Conservation (phyloP, 2,797 vertebrate species). For the Diplodus sargus region DNA sequence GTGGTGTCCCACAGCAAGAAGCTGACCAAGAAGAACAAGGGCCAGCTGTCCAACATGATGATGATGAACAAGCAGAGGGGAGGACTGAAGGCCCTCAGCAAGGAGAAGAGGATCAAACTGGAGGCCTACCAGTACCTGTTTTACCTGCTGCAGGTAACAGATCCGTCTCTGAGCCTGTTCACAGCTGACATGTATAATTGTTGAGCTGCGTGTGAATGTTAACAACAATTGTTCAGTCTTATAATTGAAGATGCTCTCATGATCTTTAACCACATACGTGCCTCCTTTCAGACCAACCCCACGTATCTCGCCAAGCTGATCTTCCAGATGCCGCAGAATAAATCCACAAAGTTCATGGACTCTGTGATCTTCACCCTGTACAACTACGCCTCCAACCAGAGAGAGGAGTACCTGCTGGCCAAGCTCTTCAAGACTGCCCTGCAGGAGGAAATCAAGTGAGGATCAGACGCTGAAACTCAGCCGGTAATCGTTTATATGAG, state of each 20-base stretch:
- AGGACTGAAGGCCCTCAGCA: constrained; percentile 96
- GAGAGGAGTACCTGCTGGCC: constrained; percentile 95
- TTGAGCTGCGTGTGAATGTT: too few species aligned
- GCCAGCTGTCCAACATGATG: constrained; percentile 97
- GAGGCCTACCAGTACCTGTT: constrained; percentile 98
- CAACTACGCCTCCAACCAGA: constrained; percentile 98
- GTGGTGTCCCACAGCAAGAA: constrained; percentile 99
- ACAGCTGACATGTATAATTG: too few species aligned
- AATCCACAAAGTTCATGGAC: constrained; percentile 99
- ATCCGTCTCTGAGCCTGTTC: not conserved
- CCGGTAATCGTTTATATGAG: fast-evolving
- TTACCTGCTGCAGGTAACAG: constrained; percentile 92
- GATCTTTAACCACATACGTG: not conserved
- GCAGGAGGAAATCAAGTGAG: constrained; percentile 98
- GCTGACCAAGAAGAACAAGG: constrained; percentile 98
- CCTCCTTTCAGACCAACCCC: constrained; percentile 90
- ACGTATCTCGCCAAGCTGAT: constrained; percentile 98
- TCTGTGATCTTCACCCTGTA: constrained; percentile 98
- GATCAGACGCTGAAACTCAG: not conserved
- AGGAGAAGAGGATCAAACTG: constrained; percentile 95
- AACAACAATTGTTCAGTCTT: too few species aligned
- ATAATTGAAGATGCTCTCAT: too few species aligned
- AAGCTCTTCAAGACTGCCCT: constrained; percentile 97
- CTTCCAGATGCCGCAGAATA: constrained; percentile 99
- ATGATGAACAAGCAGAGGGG: constrained; percentile 97